Evolutionary conservation across 2,888 invertebrate species (phyloP), one percentile per base, ranked within the genome.

Genomic region (Drosophila planitibia): DNA sequence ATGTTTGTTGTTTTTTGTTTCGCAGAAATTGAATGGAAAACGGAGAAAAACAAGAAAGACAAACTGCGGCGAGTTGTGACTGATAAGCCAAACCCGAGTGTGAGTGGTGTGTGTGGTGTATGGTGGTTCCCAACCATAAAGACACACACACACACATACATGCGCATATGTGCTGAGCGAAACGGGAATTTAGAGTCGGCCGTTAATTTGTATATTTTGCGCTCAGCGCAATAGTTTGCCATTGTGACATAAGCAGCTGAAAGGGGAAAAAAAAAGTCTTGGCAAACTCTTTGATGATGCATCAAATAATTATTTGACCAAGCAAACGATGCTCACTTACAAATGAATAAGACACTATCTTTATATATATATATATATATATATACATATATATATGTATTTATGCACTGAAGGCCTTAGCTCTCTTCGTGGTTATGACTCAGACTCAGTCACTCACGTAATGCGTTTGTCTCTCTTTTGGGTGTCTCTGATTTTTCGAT

Each of bases 171-270:
- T 22, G 30, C 30, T 32, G 3, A 53, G 32, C 69, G 25, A 69
- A 68, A 67, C 28, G 68, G 39, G 70, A 70, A 33, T 39, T 52
- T 53, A 25, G 22, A 53, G 44, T 47, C n/a, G 22, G 7, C 52
- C 44, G 53, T 70, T 58, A 64, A 64, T 57, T 78, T 75, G 59
- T 78, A 73, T 37, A 71, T 51, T 64, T 78, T 72, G 55, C 62
- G 32, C 30, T 52, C 14, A 16, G 28, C 51, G 61, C 61, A 47
- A 60, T 19, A 66, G 66, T 66, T 63, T 58, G 44, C 47, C 71
- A 70, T 51, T 59, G 30, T 87, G 88, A 82, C 88, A 82, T 82
- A 82, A 87, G 74, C 88, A 78, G 71, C 53, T 77, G 39, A 68
- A 62, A 55, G 32, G 35, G 7, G 3, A 62, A 49, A 62, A 63